phyloP scores from a whole-genome alignment of 2,797 vertebrate species.

The Phrynocephalus forsythii region DNA sequence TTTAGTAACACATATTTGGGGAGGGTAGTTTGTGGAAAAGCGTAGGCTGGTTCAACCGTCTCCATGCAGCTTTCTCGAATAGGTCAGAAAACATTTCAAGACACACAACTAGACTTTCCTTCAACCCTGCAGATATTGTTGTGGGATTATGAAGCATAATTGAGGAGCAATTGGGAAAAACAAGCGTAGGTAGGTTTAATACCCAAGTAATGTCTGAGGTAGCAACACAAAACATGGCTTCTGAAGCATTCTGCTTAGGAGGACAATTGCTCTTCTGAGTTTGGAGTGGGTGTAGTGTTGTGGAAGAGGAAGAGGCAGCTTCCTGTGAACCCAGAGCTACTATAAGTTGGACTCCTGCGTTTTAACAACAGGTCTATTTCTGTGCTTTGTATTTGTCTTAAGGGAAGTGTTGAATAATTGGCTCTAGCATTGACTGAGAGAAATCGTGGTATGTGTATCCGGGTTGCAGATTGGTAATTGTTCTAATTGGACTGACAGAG shows the following conservation, averaged over 20 bases:
- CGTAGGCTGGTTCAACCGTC: neutral
- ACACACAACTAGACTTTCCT: neutral
- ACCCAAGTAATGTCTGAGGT: neutral
- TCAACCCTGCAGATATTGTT: neutral
- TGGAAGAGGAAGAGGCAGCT: conserved; percentile 15
- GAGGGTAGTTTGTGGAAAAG: no score
- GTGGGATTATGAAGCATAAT: neutral
- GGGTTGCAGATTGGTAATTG: conserved; percentile 63
- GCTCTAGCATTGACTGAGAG: conserved; percentile 58
- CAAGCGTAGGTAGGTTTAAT: neutral
- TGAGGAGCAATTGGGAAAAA: neutral
- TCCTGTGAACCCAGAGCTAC: conserved; percentile 28
- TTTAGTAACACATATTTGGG: neutral
- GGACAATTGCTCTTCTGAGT: conserved; percentile 5
- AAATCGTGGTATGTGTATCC: conserved; percentile 64
- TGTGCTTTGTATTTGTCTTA: conserved; percentile 69
- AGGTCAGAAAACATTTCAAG: neutral
- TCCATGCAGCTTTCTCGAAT: neutral
- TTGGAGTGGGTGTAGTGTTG: neutral
- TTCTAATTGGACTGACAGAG: conserved; percentile 72
- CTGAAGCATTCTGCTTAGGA: neutral
- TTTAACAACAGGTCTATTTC: conserved; percentile 66
- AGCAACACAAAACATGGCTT: neutral
- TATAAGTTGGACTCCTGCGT: neutral
- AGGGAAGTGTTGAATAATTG: conserved; percentile 67